Evolutionary conservation across 2,797 vertebrate genomes (phyloP), one percentile per base, ranked within the genome.

Genomic region (Acanthurus lineatus): DNA sequence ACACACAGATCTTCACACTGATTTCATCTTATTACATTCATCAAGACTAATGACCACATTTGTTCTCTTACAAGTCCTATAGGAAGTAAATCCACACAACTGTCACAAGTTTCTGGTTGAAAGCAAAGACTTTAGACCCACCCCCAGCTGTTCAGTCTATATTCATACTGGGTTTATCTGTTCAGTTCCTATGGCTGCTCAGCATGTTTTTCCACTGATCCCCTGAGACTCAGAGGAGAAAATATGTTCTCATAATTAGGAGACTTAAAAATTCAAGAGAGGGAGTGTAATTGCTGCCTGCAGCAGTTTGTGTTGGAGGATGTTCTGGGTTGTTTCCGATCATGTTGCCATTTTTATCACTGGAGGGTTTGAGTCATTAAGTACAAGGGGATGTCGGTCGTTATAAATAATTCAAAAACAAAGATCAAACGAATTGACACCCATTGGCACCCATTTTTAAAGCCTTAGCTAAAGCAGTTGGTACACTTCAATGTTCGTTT

Each of bases 231-330:
- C 38, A 6, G 45, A 73, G 65, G 51, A 61, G 52, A 63, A 20
- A 71, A 20, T 65, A 80, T 68, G 56, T 78, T 77, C 83, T 54
- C 25, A 74, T 85, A 73, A 83, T 81, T 60, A 84, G 58, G 61
- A 70, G 56, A 62, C 38, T 76, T 77, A 62, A 42, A 70, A 63
- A 77, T 69, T 79, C 59, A 73, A 44, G 81, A 17, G 12, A 61
- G 53, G 62, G 49, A 64, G 32, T 49, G 45, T 74, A 72, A 49
- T 70, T 77, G 32, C 73, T 49, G 57, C 76, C 76, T 63, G 20
- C 25, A 81, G 89, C 16, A 1, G 9, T 47, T 6, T 51, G 25
- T 56, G 63, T 56, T 35, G 58, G 64, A 63, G 56, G 70, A 75
- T 71, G 58, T 76, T 61, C 66, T 67, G 20, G 45, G 62, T 19